Conservation (phyloP, 2,797 vertebrate species). For the Kryptopterus vitreolus region DNA sequence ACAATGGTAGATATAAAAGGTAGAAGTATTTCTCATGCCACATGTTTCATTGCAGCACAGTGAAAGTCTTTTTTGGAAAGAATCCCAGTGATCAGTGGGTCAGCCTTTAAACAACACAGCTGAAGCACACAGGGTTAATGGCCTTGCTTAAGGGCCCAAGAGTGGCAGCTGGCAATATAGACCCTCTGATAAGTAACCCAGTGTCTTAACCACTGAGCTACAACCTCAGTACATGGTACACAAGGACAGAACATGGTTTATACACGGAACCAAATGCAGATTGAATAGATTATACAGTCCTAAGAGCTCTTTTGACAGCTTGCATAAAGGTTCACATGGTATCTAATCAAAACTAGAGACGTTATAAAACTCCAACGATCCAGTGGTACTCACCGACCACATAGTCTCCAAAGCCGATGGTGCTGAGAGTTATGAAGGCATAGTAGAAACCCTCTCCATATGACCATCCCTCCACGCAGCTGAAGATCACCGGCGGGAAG, state of each 20-base stretch:
- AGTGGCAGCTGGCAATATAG: too few species aligned
- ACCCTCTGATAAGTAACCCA: too few species aligned
- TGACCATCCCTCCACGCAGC: conserved; percentile 88
- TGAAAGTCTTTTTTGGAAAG: too few species aligned
- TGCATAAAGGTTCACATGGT: neutral
- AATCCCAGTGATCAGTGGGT: too few species aligned
- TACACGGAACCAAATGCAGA: neutral
- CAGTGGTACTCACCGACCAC: conserved; percentile 79
- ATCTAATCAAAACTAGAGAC: neutral
- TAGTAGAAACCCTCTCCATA: conserved; percentile 92
- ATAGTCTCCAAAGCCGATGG: conserved; percentile 92
- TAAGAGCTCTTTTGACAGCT: neutral
- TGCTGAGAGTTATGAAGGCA: conserved; percentile 92
- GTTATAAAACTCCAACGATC: neutral
- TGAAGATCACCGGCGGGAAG: conserved; percentile 87
- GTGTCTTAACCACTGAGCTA: too few species aligned
- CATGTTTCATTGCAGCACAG: too few species aligned
- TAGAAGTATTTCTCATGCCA: too few species aligned
- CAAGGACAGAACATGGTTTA: too few species aligned
- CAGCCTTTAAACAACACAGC: too few species aligned
- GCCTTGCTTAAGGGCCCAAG: too few species aligned
- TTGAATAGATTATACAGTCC: neutral
- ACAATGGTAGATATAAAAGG: neutral
- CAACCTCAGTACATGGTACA: neutral
- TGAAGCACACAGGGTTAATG: too few species aligned